A percentile compares a stretch with the other conserved stretches of the same genome.
These are phyloP conservation scores for Leucophenga varia DNA, from an alignment of 1,140 invertebrate species.

Conservation along the genomic window DNA sequence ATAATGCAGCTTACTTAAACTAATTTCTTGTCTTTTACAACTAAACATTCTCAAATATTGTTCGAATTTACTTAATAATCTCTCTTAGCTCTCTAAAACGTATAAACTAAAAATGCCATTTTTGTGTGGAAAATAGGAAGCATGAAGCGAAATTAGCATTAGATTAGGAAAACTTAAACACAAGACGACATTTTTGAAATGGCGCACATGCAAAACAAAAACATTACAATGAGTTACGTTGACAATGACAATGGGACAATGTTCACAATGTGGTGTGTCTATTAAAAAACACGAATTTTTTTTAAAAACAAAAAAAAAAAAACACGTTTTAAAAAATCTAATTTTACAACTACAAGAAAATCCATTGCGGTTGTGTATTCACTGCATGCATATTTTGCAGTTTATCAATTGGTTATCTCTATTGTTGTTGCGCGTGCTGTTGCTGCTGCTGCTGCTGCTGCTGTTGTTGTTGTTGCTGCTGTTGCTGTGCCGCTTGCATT, in stretches of 20 bases:
- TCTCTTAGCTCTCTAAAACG: neutral
- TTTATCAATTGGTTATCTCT: neutral
- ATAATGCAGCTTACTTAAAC: neutral
- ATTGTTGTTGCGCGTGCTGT: slow-evolving; percentile 16
- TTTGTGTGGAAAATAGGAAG: slow-evolving; percentile 17
- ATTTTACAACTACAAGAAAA: neutral
- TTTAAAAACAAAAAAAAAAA: too few species aligned
- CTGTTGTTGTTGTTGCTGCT: slow-evolving; percentile 22
- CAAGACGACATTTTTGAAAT: slow-evolving; percentile 48
- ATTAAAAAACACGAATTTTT: too few species aligned
- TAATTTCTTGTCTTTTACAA: too few species aligned
- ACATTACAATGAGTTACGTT: slow-evolving; percentile 10
- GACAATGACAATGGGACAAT: neutral
- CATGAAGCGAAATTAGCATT: slow-evolving; percentile 32
- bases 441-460: slow-evolving; percentile 19
- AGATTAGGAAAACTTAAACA: slow-evolving; percentile 20
- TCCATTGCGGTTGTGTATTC: neutral
- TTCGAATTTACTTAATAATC: too few species aligned
- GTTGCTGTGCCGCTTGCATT: slow-evolving; percentile 19
- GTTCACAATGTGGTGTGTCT: too few species aligned
- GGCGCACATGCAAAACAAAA: slow-evolving; percentile 19
- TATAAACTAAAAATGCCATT: slow-evolving; percentile 32
- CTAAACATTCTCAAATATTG: too few species aligned
- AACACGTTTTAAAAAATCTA: neutral
- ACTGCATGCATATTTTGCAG: neutral